Evolutionary conservation across 2,113 vertebrate genomes (phyloP), one percentile per base, ranked within the genome.

Genomic region (Brachypteracias leptosomus): DNA sequence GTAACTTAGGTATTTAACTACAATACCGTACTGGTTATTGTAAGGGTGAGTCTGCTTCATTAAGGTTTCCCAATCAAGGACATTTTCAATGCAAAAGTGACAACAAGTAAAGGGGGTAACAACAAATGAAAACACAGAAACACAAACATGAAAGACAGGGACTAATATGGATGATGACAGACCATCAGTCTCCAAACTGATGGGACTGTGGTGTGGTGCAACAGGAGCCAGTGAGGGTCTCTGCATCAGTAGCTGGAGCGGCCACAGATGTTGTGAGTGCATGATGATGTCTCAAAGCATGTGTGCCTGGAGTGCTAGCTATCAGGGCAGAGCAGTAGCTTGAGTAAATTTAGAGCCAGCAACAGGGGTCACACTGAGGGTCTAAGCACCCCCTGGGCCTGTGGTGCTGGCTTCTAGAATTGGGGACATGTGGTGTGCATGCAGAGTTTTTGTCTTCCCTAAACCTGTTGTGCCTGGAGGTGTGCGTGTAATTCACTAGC

Each of bases 181-280:
- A 42, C 46, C 22, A 61, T 19, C 20, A 61, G 38, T 29, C 17
- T 66, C 17, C 29, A 71, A 67, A 78, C 46, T 16, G 35, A 42
- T 67, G 21, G 28, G 42, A 26, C 47, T 46, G n/a, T 12, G 13
- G 16, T 21, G 9, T 20, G 12, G 12, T 16, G 17, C 22, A 80
- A n/a, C 22, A 44, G 47, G 31, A 54, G 40, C 0, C 0, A 57
- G 26, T 25, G n/a, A 52, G n/a, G 7, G 22, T 66, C 63, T 72
- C 29, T 52, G 15, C n/a, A 21, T 33, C 57, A 51, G 26, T 9
- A 61, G 72, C 3, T 58, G 61, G 55, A 58, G 20, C 17, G 26
- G 28, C 13, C 36, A 58, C 18, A 36, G 75, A 35, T 46, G 17
- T 10, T 26, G 55, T 24, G 26, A n/a, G 16, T 16, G 19, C 22